phyloP scores from a whole-genome alignment of 2,113 vertebrate species.

The Pipra filicauda region DNA sequence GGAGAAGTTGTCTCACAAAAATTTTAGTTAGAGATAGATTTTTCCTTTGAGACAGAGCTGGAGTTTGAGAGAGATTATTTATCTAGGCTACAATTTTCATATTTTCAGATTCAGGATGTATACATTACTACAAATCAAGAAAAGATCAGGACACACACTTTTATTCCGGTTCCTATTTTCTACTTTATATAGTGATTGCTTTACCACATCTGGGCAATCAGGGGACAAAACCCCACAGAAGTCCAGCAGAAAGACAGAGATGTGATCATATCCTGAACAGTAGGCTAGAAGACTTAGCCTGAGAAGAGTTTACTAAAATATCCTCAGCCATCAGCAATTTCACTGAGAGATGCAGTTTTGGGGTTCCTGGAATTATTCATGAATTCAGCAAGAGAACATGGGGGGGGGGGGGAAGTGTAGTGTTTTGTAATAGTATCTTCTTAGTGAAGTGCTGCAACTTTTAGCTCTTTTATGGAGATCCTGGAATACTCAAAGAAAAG shows the following conservation, averaged over 20 bases:
- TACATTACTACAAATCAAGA: not conserved
- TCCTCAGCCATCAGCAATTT: not conserved
- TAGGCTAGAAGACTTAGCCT: not conserved
- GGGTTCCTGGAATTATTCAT: not conserved
- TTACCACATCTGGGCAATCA: not conserved
- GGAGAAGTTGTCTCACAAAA: not conserved
- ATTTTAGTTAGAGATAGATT: not conserved
- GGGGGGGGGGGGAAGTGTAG: accelerated
- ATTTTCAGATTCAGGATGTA: not conserved
- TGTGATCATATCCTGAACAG: not conserved
- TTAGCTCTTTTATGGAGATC: not conserved
- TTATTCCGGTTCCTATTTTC: not conserved
- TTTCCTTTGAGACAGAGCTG: not conserved
- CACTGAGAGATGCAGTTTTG: not conserved
- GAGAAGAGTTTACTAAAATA: not conserved
- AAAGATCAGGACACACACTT: not conserved
- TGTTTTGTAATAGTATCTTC: not conserved
- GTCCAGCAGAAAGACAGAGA: not conserved
- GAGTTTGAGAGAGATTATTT: not conserved
- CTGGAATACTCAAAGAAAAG: not conserved
- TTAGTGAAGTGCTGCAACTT: not conserved
- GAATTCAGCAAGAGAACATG: not conserved
- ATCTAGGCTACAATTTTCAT: not conserved
- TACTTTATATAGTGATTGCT: not conserved
- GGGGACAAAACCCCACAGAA: not conserved